Percentiles rank a stretch among this genome's conserved stretches.
Conservation (phyloP, 2,888 invertebrate genomes). For the Ochropacha duplaris region DNA sequence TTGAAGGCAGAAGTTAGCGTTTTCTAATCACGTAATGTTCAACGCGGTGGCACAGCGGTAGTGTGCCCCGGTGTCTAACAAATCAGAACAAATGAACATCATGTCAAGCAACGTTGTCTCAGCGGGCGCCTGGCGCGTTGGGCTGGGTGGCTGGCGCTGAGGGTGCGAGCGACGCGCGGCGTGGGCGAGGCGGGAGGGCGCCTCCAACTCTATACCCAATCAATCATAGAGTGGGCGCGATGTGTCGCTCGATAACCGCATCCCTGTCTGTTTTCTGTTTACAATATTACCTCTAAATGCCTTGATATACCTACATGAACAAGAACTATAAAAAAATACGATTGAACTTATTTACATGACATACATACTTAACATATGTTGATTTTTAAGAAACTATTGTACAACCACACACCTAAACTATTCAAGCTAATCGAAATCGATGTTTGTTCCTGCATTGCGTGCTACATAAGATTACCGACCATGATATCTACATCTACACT, state of each 20-base stretch:
- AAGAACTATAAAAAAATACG: background rate
- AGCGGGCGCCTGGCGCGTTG: slow-evolving; percentile 55
- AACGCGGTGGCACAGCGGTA: slow-evolving; percentile 19
- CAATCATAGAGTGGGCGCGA: slow-evolving; percentile 57
- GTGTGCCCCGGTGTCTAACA: slow-evolving; percentile 51
- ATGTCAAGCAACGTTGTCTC: slow-evolving; percentile 62
- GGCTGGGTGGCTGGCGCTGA: slow-evolving; percentile 24
- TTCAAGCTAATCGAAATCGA: too few relatives aligned
- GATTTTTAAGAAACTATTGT: too few relatives aligned
- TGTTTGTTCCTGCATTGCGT: too few relatives aligned
- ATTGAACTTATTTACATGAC: background rate
- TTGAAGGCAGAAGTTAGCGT: slow-evolving; percentile 33
- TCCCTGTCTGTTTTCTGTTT: slow-evolving; percentile 31
- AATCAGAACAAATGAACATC: slow-evolving; percentile 71
- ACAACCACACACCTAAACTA: too few relatives aligned
- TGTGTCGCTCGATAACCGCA: slow-evolving; percentile 41
- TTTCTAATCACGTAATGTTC: slow-evolving; percentile 59
- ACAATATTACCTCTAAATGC: slow-evolving; percentile 27
- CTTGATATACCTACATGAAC: background rate
- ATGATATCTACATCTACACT: too few relatives aligned
- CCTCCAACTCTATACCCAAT: slow-evolving; percentile 46
- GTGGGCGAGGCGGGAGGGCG: slow-evolving; percentile 15
- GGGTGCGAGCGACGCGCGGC: slow-evolving; percentile 14
- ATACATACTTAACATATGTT: background rate
- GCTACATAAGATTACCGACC: too few relatives aligned